Evolutionary conservation across 2,113 vertebrate species (phyloP).

Genomic region (Ophiodon elongatus): DNA sequence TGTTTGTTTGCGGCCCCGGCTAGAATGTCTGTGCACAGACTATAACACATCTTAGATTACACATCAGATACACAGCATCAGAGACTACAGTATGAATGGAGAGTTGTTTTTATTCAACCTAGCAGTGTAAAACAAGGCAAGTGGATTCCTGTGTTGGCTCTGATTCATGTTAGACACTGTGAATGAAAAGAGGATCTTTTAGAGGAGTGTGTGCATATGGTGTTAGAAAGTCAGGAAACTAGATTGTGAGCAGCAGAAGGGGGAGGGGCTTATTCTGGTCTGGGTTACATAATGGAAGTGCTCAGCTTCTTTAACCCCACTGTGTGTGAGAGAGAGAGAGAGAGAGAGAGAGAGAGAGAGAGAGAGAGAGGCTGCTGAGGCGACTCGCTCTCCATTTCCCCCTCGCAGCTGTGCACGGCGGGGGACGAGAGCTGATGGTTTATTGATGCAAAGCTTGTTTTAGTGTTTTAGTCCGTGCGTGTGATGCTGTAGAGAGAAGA

Average conservation of each 20-base stretch:
- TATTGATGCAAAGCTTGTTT: constrained; percentile 74
- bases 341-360: constrained; percentile 33
- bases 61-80: too few relatives aligned
- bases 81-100: background rate
- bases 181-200: constrained; percentile 27
- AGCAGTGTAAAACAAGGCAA: background rate
- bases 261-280: constrained; percentile 63
- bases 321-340: too few relatives aligned
- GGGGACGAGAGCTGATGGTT: constrained; percentile 68
- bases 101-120: background rate
- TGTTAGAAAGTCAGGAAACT: constrained; percentile 5
- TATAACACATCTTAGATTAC: too few relatives aligned
- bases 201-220: constrained; percentile 14
- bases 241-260: constrained; percentile 29
- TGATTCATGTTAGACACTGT: background rate
- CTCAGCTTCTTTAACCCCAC: constrained; percentile 54
- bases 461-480: constrained; percentile 40
- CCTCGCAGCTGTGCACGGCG: constrained; percentile 36
- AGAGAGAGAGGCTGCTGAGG: constrained; percentile 17
- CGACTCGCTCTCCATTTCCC: constrained; percentile 50
- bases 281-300: constrained; percentile 79
- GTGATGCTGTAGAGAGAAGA: background rate
- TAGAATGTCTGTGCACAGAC: background rate
- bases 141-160: constrained; percentile 10
- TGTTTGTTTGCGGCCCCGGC: background rate